Percentiles rank a stretch among this genome's conserved stretches.
These are phyloP conservation scores for Crypturellus tataupa DNA, from an alignment of 2,797 vertebrate genomes.

Conservation along the genomic window DNA sequence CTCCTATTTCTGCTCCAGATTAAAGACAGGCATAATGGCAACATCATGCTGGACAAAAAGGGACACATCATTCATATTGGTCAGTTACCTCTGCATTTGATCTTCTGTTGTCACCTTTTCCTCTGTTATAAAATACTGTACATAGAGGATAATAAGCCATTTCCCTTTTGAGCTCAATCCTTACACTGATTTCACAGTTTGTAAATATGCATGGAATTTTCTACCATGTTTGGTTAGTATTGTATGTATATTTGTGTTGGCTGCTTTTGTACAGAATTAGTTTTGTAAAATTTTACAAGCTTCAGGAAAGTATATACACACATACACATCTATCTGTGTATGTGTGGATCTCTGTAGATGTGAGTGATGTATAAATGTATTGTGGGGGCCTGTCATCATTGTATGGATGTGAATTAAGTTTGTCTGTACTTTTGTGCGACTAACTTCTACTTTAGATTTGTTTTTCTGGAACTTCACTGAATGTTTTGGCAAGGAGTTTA, in stretches of 20 bases:
- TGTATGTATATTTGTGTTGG: neutral
- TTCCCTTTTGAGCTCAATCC: neutral
- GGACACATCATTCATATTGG: conserved; percentile 97
- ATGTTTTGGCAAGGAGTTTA: neutral
- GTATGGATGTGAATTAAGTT: neutral
- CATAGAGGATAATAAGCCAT: neutral
- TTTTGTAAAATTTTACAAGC: neutral
- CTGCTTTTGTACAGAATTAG: neutral
- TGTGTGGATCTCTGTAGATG: neutral
- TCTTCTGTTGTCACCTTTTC: neutral
- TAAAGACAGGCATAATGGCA: conserved; percentile 96
- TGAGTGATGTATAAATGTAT: neutral
- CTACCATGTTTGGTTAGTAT: neutral
- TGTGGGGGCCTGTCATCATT: neutral
- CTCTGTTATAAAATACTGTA: neutral
- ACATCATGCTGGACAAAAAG: conserved; percentile 98
- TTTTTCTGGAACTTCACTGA: neutral
- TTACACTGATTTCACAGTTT: neutral
- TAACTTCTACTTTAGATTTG: conserved; percentile 30
- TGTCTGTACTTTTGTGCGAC: neutral
- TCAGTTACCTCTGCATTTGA: conserved; percentile 67
- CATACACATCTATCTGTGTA: neutral
- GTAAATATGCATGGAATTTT: neutral
- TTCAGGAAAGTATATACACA: neutral
- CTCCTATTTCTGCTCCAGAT: conserved; percentile 96